Base-by-base conservation (phyloP, 1,140 invertebrate species). In the Stegodyphus dumicola region DNA sequence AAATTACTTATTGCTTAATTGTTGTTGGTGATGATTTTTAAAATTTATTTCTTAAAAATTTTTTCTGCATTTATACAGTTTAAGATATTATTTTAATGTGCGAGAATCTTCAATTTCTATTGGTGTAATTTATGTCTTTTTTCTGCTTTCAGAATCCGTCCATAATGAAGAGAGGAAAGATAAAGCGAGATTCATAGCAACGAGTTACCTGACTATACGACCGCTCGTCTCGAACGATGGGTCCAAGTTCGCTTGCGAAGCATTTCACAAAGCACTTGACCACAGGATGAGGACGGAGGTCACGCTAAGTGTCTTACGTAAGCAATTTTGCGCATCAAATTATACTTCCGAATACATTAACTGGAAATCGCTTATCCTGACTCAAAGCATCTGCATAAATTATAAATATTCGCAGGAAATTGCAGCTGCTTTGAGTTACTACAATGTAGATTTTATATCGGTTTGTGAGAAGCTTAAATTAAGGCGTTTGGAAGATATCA, bases 201-300 rank as follows among this genome's bases (percentile, higher is more conserved):
- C 81, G 51, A 85, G 81, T 76, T 85, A 85, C 48, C 60, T 85
- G 64, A 93, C 93, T 67, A 93, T 98, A 85, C 93, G 94, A 87
- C 95, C 96, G 6, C 93, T 94, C 11, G 91, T 95, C 0, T 94
- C 96, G 87, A 97, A 98, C 91, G 96, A 98, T 90, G 95, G 94
- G 87, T 94, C 95, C 51, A 94, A 95, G 88, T 97, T 96, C 89
- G 95, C 95, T 0, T 98, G 97, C 90, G 95, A 97, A 90, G 97
- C 96, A 7, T 93, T 93, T 87, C 97, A 98, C 90, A 94, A 95
- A 88, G 96, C 96, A 0, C 92, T 98, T 4, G 74, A 76, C 51
- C 81, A 85, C 18, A 76, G 74, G 66, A 85, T 85, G 81, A 76
- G 74, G 18, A 85, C 74, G 13, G 73, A 85, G 64, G 81, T 85